These are phyloP conservation scores for Rosalia funebris DNA, from an alignment of 2,888 invertebrate genomes.

Conservation along the genomic window DNA sequence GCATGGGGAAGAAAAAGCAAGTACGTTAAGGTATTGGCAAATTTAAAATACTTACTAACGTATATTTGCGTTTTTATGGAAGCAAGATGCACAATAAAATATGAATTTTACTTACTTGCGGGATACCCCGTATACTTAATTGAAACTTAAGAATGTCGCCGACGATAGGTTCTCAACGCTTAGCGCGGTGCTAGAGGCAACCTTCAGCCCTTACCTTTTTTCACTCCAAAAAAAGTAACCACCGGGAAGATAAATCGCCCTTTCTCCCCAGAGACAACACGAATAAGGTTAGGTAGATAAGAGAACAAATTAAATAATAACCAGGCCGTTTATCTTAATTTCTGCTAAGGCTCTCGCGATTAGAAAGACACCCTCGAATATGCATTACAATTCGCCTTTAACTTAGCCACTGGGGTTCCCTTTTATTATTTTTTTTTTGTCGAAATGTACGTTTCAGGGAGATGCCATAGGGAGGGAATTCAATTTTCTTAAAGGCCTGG, in stretches of 20 bases:
- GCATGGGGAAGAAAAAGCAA: too few species aligned
- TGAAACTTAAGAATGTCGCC: too few species aligned
- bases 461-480: conserved; percentile 14
- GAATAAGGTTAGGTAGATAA: conserved; percentile 31
- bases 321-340: conserved; percentile 33
- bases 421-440: conserved; percentile 11
- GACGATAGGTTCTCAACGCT: too few species aligned
- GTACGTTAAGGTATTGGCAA: too few species aligned
- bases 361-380: not conserved
- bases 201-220: too few species aligned
- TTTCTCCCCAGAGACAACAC: conserved; percentile 19
- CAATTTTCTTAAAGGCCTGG: conserved; percentile 17
- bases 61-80: too few species aligned
- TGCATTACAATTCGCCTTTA: not conserved
- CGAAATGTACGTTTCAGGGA: not conserved
- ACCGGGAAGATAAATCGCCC: conserved; percentile 18
- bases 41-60: too few species aligned
- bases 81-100: too few species aligned
- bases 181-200: too few species aligned
- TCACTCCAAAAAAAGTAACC: not conserved
- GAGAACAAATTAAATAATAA: conserved; percentile 44
- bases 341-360: conserved; percentile 1
- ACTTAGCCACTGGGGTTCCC: not conserved
- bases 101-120: too few species aligned
- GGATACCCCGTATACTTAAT: too few species aligned